A percentile compares a stretch with the other conserved stretches of the same genome.
Conservation (phyloP, 2,113 vertebrate species). For the Neomonachus schauinslandi region DNA sequence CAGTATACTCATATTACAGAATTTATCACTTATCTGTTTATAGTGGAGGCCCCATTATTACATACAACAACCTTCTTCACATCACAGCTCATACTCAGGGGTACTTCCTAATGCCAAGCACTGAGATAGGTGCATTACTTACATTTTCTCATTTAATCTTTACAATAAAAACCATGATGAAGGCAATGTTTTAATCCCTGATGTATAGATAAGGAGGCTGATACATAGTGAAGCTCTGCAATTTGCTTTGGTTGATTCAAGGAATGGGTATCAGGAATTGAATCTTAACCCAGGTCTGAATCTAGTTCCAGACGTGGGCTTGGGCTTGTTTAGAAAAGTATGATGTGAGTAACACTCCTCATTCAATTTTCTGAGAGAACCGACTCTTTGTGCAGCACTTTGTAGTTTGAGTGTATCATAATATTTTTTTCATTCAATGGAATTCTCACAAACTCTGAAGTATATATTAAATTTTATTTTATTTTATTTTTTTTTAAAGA, state of each 20-base stretch:
- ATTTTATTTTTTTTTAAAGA: too few relatives aligned
- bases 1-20: neutral
- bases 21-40: neutral
- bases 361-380: neutral
- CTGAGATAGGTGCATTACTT: neutral
- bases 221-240: neutral
- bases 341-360: neutral
- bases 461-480: neutral
- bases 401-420: neutral
- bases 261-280: neutral
- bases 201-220: neutral
- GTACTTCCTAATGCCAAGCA: neutral
- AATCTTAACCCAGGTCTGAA: neutral
- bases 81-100: neutral
- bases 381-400: neutral
- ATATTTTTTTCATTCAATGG: neutral
- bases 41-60: fast-evolving
- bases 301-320: neutral
- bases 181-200: neutral
- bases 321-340: neutral
- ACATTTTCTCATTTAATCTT: neutral
- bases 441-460: neutral
- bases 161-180: neutral
- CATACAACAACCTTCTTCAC: neutral
- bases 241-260: neutral